These are phyloP conservation scores for Puffinus mauretanicus DNA, from an alignment of 2,113 vertebrate species.

Conservation along the genomic window DNA sequence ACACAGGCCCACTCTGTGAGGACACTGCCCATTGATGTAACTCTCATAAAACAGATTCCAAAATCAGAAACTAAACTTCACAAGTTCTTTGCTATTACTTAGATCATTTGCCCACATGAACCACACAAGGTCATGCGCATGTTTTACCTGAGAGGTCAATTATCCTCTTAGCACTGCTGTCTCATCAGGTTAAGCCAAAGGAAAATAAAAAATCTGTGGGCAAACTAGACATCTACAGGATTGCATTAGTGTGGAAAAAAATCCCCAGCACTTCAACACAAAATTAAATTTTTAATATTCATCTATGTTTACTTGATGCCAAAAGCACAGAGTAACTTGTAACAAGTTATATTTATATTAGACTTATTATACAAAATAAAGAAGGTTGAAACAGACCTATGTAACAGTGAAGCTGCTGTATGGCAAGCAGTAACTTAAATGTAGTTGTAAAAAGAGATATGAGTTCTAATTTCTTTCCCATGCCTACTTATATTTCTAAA, in stretches of 20 bases:
- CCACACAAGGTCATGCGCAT: not conserved
- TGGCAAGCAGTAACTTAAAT: not conserved
- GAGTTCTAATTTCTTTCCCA: not conserved
- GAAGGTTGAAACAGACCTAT: not conserved
- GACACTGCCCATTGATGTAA: not conserved
- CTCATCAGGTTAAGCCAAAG: not conserved
- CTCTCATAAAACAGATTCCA: not conserved
- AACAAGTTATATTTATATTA: not conserved
- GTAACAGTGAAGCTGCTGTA: not conserved
- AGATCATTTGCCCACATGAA: not conserved
- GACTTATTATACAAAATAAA: not conserved
- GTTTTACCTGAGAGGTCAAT: not conserved
- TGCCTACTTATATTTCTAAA: not conserved
- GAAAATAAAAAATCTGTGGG: not conserved
- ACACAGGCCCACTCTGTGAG: not conserved
- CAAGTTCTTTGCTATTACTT: not conserved
- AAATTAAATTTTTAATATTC: not conserved
- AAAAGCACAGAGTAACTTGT: not conserved
- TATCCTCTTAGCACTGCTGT: not conserved
- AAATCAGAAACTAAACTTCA: not conserved
- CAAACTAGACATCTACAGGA: not conserved
- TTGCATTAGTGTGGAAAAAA: not conserved
- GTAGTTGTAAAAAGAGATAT: not conserved
- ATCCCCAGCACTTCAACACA: not conserved
- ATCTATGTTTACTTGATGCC: not conserved